Conservation (phyloP, 1,140 invertebrate species). For the Carcinoscorpius rotundicauda region DNA sequence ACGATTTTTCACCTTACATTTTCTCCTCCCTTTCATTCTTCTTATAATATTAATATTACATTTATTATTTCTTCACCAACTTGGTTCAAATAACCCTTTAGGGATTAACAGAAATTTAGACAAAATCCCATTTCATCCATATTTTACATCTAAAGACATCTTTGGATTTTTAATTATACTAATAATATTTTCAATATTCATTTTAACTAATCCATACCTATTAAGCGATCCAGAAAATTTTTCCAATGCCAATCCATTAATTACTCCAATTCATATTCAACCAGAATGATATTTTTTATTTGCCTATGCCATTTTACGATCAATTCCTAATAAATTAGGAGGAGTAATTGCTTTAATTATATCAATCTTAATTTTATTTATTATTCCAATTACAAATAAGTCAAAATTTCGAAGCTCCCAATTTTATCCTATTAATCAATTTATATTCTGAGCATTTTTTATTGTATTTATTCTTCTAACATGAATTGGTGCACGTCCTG, state of each 20-base stretch:
- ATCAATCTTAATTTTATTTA: conserved; percentile 47
- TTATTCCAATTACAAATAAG: conserved; percentile 40
- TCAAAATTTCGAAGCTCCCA: conserved; percentile 39
- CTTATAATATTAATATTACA: conserved; percentile 43
- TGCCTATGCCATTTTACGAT: conserved; percentile 57
- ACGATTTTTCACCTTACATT: conserved; percentile 57
- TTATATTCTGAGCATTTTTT: conserved; percentile 44
- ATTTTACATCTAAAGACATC: too few species aligned
- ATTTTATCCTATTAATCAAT: conserved; percentile 43
- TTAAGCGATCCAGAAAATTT: conserved; percentile 55
- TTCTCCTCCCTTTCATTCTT: conserved; percentile 53
- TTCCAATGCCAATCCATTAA: conserved; percentile 49
- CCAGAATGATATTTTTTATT: conserved; percentile 65
- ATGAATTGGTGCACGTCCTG: conserved; percentile 48
- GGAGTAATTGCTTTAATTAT: conserved; percentile 50
- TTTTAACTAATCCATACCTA: conserved; percentile 45
- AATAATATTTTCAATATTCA: too few species aligned
- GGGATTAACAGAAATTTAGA: conserved; percentile 44
- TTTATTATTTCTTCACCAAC: conserved; percentile 50
- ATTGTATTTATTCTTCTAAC: conserved; percentile 44
- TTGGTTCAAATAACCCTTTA: conserved; percentile 46
- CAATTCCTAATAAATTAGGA: conserved; percentile 58
- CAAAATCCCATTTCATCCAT: conserved; percentile 47
- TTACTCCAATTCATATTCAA: conserved; percentile 55
- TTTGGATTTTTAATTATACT: too few species aligned